Evolutionary conservation across 2,113 vertebrate species (phyloP).

Genomic region (Etia nguti): DNA sequence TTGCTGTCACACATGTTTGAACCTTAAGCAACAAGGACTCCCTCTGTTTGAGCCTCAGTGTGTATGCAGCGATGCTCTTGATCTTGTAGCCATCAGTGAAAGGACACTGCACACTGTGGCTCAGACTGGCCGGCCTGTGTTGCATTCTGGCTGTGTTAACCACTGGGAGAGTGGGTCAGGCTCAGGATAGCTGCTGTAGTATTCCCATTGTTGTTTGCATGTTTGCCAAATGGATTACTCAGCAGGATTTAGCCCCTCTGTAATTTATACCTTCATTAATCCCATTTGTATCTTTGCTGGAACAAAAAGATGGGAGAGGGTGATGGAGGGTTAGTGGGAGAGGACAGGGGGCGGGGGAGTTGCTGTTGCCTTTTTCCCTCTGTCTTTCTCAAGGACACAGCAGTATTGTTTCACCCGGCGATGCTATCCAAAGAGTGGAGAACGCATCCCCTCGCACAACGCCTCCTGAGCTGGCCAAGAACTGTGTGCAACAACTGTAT

Average conservation of each 20-base stretch:
- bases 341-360: neutral
- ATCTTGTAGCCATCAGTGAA: neutral
- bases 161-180: constrained; percentile 15
- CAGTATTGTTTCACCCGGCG: constrained; percentile 53
- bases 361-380: neutral
- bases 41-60: neutral
- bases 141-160: neutral
- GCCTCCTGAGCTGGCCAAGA: constrained; percentile 16
- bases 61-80: neutral
- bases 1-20: neutral
- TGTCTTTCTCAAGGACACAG: constrained; percentile 61
- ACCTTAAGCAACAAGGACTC: constrained; percentile 1
- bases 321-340: constrained; percentile 27
- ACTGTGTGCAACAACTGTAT: constrained; percentile 40
- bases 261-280: constrained; percentile 74
- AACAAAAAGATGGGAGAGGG: constrained; percentile 63
- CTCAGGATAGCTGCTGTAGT: constrained; percentile 27
- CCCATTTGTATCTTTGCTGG: constrained; percentile 65
- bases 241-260: constrained; percentile 67
- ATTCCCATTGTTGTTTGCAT: constrained; percentile 58
- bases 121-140: neutral
- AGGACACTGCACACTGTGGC: neutral
- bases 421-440: constrained; percentile 36
- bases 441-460: constrained; percentile 16
- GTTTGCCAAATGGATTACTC: constrained; percentile 71